A percentile compares a stretch with the other conserved stretches of the same genome.
Evolutionary conservation across 2,888 invertebrate species (phyloP).

Genomic region (Ophion ellenae): DNA sequence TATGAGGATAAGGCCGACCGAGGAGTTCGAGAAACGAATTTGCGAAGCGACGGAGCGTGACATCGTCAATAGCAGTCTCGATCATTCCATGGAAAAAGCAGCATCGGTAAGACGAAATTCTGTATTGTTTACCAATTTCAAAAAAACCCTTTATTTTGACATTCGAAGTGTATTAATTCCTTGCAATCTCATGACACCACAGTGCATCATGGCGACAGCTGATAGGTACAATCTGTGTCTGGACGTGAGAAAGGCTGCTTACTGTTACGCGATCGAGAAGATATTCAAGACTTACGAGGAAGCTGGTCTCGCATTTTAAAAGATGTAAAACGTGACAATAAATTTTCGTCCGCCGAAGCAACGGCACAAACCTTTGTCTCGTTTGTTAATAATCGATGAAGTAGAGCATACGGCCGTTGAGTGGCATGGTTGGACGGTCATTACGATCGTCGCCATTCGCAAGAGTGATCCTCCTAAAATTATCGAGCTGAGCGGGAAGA

Average conservation of each 20-base stretch:
- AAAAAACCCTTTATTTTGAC: background rate
- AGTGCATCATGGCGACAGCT: constrained; percentile 96
- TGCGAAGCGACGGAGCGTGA: constrained; percentile 98
- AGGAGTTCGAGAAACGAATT: constrained; percentile 93
- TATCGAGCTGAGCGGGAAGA: constrained; percentile 41
- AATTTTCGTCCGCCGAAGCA: constrained; percentile 28
- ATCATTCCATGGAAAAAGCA: constrained; percentile 98
- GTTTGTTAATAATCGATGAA: constrained; percentile 24
- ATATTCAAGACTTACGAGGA: constrained; percentile 97
- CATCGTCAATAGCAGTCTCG: constrained; percentile 98
- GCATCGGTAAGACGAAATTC: constrained; percentile 88
- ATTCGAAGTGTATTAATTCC: background rate
- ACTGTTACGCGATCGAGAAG: constrained; percentile 97
- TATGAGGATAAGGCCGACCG: constrained; percentile 91
- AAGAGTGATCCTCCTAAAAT: constrained; percentile 47
- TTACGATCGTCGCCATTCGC: constrained; percentile 46
- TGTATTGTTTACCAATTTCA: background rate
- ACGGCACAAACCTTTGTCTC: background rate
- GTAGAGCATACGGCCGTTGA: constrained; percentile 55
- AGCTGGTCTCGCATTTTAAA: constrained; percentile 95
- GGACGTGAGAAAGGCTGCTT: constrained; percentile 98
- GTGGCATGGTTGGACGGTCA: constrained; percentile 59
- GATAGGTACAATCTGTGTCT: constrained; percentile 96
- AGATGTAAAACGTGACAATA: constrained; percentile 1
- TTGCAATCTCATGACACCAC: background rate